Evolutionary conservation across 2,888 invertebrate species (phyloP), one percentile per base, ranked within the genome.

Genomic region (Rhamnusium bicolor): DNA sequence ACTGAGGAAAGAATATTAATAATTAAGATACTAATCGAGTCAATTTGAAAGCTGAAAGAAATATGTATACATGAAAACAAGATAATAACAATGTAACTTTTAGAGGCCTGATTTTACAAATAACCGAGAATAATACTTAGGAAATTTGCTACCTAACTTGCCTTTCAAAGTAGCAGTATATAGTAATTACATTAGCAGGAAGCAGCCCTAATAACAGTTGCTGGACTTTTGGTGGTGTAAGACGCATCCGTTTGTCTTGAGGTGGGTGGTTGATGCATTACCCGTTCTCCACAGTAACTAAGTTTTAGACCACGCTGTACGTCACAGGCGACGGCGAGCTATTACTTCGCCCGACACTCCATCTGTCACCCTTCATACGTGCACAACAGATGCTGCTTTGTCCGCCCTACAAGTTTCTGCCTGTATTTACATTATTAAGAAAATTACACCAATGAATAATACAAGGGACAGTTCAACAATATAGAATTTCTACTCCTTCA

Each of bases 291-390:
- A 53, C 76, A 74, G 79, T 82, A 83, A 82, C 82, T 81, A 82
- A 82, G 82, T 83, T 83, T 78, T 71, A 74, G 76, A 81, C 83
- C 82, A 77, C 80, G 78, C 75, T 80, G 79, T 82, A 82, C 76
- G 80, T 82, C 82, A 81, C 51, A 56, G 77, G 72, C 72, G 71
- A 69, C 72, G 73, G 51, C 62, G 74, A 67, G 67, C 80, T 71
- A 79, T 81, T 81, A 81, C 77, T 75, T 74, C 73, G 71, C 76
- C 76, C 75, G 80, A 79, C 79, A 79, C 79, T 82, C 79, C 81
- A 83, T 82, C 82, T 82, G 83, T 82, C 82, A 82, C 82, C 78
- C 79, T 79, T 80, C 80, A 81, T 80, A 79, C 71, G 74, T 67
- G 71, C 51, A 71, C 73, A 77, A 79, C 81, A 81, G 79, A 81